Evolutionary conservation across 92 coral and sea anemone species (phyloP), one percentile per base, ranked within the genome.

Genomic region (Zoanthus solanderi): DNA sequence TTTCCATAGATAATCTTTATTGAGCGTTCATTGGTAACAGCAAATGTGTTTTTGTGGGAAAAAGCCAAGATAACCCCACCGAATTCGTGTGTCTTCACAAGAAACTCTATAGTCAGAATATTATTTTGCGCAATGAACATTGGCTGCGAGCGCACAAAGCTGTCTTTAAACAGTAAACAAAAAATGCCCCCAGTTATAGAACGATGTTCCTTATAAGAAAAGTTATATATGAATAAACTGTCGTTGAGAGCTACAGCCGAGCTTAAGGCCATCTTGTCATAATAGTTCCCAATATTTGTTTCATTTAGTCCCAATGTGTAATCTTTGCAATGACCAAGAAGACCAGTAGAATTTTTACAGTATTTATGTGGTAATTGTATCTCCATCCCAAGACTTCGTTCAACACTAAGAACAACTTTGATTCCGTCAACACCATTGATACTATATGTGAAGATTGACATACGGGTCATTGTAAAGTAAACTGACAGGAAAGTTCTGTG

Each of bases 31-130:
- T 76, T 92, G 44, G 89, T 83, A 10, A 92, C 15, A 56, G 87
- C 91, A 58, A 92, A 87, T 42, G 78, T 82, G 10, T 75, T 90
- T 10, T 71, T 78, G 68, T 71, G 82, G 16, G 92, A 78, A 57
- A 89, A 92, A 15, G 94, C 83, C 54, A 92, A 80, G 31, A 92
- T 14, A 9, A 88, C 87, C 7, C 94, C 94, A 10, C 94, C 94
- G 68, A 86, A 87, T 37, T 18, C 23, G 46, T 89, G 79, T 71
- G 84, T 52, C 72, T 89, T 89, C 6, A 92, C 90, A 44, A 92
- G 90, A 23, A 92, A 18, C 75, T 89, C 94, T 1, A 89, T 90
- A 7, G 94, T 92, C 23, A 92, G 73, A 5, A 90, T 67, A 53
- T 78, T 85, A 14, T 86, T 37, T 42, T 72, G 66, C n/a, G 84